phyloP scores from a whole-genome alignment of 2,113 vertebrate genomes.

The Elanus axillaris region DNA sequence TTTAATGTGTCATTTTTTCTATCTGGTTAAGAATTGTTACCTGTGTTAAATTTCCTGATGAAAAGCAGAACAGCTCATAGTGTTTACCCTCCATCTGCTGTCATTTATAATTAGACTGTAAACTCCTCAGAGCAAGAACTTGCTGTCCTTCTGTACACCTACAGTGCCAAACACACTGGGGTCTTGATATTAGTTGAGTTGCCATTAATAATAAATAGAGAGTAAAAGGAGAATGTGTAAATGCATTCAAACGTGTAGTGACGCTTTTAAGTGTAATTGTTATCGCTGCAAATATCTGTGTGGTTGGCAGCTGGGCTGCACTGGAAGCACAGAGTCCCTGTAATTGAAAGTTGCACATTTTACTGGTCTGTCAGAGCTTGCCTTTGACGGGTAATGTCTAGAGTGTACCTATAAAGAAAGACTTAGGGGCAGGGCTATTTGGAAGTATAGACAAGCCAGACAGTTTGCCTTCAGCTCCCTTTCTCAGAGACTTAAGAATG shows the following conservation, averaged over 20 bases:
- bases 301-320: conserved; percentile 33
- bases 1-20: background rate
- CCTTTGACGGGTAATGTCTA: background rate
- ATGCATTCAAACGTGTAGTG: conserved; percentile 39
- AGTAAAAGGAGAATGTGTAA: conserved; percentile 63
- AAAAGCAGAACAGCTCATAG: background rate
- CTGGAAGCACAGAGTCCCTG: background rate
- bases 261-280: conserved; percentile 39
- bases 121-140: conserved; percentile 30
- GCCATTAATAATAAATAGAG: conserved; percentile 62
- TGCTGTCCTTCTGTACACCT: conserved; percentile 1
- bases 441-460: no score
- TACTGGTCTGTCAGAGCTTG: background rate
- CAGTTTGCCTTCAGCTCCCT: background rate
- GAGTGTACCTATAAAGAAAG: background rate
- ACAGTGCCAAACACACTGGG: background rate
- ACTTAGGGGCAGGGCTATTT: background rate
- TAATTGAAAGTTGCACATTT: background rate
- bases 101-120: background rate
- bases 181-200: conserved; percentile 11
- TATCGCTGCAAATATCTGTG: background rate
- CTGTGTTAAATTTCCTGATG: background rate
- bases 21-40: background rate
- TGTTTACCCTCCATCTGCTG: background rate
- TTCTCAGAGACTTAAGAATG: background rate